Evolutionary conservation across 1,140 invertebrate species (phyloP).

Genomic region (Drosophila bocqueti): DNA sequence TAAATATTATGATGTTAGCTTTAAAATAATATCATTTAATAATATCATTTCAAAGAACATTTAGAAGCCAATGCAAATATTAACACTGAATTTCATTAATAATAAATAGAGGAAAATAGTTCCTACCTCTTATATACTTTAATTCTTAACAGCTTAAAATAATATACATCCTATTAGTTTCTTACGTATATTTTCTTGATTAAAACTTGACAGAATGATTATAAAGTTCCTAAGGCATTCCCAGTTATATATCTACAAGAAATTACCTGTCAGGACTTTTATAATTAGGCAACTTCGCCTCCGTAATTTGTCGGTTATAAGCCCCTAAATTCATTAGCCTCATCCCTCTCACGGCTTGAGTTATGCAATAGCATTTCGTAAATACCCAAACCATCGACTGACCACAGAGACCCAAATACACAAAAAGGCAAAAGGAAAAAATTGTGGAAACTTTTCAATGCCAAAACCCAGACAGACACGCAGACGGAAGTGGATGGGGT

Average conservation of each 20-base stretch:
- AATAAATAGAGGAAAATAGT: not conserved
- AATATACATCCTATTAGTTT: no score
- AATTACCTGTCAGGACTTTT: slow-evolving; percentile 13
- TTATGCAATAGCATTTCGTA: slow-evolving; percentile 42
- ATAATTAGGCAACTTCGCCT: slow-evolving; percentile 15
- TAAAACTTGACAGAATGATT: not conserved
- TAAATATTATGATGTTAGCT: no score
- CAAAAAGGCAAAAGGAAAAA: slow-evolving; percentile 6
- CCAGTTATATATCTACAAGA: not conserved
- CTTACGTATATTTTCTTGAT: not conserved
- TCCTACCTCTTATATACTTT: not conserved
- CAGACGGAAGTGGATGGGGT: slow-evolving; percentile 34
- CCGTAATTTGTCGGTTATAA: slow-evolving; percentile 8
- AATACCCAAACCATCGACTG: slow-evolving; percentile 21
- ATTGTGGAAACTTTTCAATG: slow-evolving; percentile 46
- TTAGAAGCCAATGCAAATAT: not conserved
- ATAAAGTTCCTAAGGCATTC: not conserved
- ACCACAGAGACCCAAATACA: slow-evolving; percentile 17
- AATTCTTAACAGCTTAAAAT: not conserved
- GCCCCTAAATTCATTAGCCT: slow-evolving; percentile 12
- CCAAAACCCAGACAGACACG: slow-evolving; percentile 44
- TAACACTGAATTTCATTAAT: not conserved
- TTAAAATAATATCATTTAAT: not conserved
- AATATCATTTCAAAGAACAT: not conserved
- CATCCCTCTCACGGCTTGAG: not conserved